These are phyloP conservation scores for Chloroceryle aenea DNA, from an alignment of 2,113 vertebrate genomes.

Conservation along the genomic window DNA sequence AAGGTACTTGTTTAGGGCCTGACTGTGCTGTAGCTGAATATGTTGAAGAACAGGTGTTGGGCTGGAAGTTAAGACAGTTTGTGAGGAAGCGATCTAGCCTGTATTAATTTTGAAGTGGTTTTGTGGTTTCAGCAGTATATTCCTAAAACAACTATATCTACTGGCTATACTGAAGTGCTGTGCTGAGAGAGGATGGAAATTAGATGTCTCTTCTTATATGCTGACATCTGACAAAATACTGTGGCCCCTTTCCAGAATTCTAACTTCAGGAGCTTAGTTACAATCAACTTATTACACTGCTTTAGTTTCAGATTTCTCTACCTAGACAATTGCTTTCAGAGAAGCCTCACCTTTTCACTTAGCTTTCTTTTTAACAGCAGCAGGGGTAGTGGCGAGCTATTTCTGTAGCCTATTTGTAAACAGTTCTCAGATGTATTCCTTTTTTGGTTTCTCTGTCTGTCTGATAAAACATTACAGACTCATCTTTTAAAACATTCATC, in stretches of 20 bases:
- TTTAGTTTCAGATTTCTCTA: neutral
- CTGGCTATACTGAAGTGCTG: neutral
- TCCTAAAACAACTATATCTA: neutral
- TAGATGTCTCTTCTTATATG: neutral
- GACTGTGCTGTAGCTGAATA: neutral
- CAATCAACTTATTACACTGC: neutral
- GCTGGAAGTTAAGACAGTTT: neutral
- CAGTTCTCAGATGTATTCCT: neutral
- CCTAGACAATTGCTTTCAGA: neutral
- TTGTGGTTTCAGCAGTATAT: neutral
- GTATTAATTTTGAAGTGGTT: neutral
- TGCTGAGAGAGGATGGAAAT: neutral
- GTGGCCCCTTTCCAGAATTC: neutral
- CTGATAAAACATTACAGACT: neutral
- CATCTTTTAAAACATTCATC: neutral
- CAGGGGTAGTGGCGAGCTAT: neutral
- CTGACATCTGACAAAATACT: neutral
- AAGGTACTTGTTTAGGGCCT: neutral
- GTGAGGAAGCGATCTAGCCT: neutral
- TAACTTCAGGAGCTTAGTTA: neutral
- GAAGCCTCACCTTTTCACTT: neutral
- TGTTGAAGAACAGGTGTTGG: neutral
- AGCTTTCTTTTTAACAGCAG: neutral
- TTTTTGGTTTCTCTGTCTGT: neutral
- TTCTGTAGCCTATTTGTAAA: conserved; percentile 13